Evolutionary conservation across 2,888 invertebrate species (phyloP).

Genomic region (Sphinx pinastri): DNA sequence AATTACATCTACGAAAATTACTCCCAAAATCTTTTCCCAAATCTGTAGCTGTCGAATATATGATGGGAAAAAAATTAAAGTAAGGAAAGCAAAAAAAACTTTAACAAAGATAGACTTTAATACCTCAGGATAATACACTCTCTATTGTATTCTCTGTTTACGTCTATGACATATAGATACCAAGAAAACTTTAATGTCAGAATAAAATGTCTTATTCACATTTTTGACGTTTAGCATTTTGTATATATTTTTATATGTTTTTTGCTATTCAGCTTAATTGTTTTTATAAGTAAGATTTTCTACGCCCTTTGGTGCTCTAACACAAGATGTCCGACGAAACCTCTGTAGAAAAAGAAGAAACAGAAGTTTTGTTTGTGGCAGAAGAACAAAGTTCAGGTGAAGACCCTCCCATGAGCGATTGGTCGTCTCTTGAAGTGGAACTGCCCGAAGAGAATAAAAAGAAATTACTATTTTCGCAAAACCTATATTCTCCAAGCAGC

Average conservation of each 20-base stretch:
- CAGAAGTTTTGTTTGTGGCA: constrained; percentile 25
- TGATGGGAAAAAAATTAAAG: background rate
- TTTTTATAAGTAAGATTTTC: background rate
- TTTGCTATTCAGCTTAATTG: background rate
- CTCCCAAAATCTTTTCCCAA: background rate
- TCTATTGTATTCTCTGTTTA: too few relatives aligned
- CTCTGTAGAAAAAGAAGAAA: constrained; percentile 27
- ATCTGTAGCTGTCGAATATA: background rate
- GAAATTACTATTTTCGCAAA: constrained; percentile 36
- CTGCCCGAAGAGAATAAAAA: constrained; percentile 43
- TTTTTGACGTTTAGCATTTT: background rate
- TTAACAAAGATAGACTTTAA: too few relatives aligned
- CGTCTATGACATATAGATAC: too few relatives aligned
- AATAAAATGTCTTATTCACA: constrained; percentile 1
- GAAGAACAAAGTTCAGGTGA: constrained; percentile 40
- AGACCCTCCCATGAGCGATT: constrained; percentile 48
- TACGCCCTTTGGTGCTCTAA: background rate
- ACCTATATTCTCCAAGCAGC: constrained; percentile 49
- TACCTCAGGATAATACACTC: too few relatives aligned
- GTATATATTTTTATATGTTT: constrained; percentile 4
- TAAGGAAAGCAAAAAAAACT: too few relatives aligned
- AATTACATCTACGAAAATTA: background rate
- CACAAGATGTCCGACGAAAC: constrained; percentile 32
- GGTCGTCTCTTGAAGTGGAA: constrained; percentile 50
- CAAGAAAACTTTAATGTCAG: background rate